Evolutionary conservation across 2,113 vertebrate genomes (phyloP).

Genomic region (Melanotaenia duboulayi): DNA sequence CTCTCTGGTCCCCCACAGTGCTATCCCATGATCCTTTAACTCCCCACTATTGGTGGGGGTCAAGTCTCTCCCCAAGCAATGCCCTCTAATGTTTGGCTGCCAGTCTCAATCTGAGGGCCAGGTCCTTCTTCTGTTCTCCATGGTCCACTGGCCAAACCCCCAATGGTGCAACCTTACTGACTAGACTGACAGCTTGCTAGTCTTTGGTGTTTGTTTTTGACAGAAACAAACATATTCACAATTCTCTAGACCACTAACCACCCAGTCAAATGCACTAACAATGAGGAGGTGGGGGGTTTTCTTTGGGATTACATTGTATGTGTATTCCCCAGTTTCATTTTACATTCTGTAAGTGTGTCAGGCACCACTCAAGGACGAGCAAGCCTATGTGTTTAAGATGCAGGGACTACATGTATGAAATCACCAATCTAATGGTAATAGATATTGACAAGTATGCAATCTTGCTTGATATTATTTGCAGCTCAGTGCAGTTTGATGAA

Average conservation of each 20-base stretch:
- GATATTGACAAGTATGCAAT: constrained; percentile 52
- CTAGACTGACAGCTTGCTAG: constrained; percentile 45
- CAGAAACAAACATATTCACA: constrained; percentile 46
- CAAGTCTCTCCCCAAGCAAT: constrained; percentile 67
- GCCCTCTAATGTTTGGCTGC: constrained; percentile 43
- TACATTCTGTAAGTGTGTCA: constrained; percentile 57
- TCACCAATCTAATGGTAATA: constrained; percentile 52
- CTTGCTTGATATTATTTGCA: constrained; percentile 43
- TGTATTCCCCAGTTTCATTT: constrained; percentile 52
- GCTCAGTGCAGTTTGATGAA: constrained; percentile 20
- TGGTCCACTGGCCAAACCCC: constrained; percentile 35
- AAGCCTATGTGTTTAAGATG: constrained; percentile 40
- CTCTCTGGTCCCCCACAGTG: constrained; percentile 39
- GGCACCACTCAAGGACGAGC: constrained; percentile 62
- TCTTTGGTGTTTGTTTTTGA: constrained; percentile 43
- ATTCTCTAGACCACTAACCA: constrained; percentile 46
- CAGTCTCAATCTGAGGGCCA: constrained; percentile 43
- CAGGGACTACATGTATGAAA: constrained; percentile 53
- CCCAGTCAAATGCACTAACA: constrained; percentile 39
- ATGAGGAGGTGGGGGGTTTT: constrained; percentile 14
- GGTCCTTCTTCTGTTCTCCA: constrained; percentile 36
- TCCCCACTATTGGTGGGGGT: constrained; percentile 66
- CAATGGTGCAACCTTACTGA: constrained; percentile 20
- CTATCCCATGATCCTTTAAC: constrained; percentile 75
- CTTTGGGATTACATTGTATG: constrained; percentile 25